Evolutionary conservation across 2,113 vertebrate species (phyloP).

Genomic region (Heloderma charlesbogerti): DNA sequence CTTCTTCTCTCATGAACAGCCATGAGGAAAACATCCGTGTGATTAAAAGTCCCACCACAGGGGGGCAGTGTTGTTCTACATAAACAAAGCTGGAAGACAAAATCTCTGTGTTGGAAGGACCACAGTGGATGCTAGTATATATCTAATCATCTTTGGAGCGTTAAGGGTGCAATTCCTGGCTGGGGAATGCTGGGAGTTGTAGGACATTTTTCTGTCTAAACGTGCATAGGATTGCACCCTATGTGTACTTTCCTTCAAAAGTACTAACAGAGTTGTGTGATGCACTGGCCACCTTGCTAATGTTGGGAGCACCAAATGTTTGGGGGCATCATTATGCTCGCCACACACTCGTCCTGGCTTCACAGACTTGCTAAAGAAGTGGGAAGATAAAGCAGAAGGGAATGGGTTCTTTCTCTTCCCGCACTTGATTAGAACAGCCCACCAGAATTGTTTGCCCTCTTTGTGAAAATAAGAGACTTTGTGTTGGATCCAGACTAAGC

Average conservation of each 20-base stretch:
- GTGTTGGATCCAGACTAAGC: neutral
- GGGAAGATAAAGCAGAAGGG: neutral
- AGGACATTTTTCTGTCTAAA: no score
- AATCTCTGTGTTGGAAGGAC: neutral
- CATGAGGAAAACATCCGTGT: neutral
- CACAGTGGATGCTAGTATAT: neutral
- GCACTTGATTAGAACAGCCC: neutral
- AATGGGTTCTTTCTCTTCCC: neutral
- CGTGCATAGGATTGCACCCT: no score
- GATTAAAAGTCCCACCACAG: conserved; percentile 44
- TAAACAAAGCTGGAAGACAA: conserved; percentile 18
- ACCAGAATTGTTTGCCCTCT: neutral
- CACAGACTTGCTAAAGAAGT: neutral
- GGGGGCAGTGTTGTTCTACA: conserved; percentile 60
- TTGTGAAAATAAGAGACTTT: neutral
- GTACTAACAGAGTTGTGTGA: neutral
- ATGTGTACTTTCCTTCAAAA: neutral
- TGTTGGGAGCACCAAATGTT: neutral
- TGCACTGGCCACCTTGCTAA: neutral
- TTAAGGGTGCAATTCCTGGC: neutral
- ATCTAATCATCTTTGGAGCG: neutral
- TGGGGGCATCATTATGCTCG: neutral
- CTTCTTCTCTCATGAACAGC: neutral
- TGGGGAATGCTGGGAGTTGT: no score
- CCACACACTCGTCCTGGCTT: neutral